Percentiles rank a stretch among this genome's conserved stretches.
phyloP scores from a whole-genome alignment of 2,888 invertebrate species.

The Abscondita cerata region DNA sequence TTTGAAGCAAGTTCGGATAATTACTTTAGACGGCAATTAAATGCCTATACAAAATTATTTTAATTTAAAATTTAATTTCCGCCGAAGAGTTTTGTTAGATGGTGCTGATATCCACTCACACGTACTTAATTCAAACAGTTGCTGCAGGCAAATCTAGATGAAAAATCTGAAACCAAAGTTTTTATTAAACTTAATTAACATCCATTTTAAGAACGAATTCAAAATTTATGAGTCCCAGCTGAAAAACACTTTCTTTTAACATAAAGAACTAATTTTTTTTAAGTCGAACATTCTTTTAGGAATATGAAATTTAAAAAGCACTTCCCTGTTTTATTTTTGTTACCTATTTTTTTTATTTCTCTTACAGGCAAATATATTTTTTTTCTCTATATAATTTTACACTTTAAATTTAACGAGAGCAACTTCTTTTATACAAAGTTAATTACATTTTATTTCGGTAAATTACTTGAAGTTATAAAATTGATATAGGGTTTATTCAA shows the following conservation, averaged over 20 bases:
- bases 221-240: conserved; percentile 40
- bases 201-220: conserved; percentile 43
- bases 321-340: conserved; percentile 11
- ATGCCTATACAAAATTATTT: conserved; percentile 56
- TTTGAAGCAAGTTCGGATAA: conserved; percentile 43
- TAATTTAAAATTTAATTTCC: conserved; percentile 53
- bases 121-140: conserved; percentile 44
- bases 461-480: background rate
- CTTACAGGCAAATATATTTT: background rate
- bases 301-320: conserved; percentile 9
- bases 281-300: conserved; percentile 9
- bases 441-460: conserved; percentile 2
- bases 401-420: conserved; percentile 1
- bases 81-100: conserved; percentile 37
- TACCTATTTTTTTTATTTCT: background rate
- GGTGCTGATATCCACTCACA: conserved; percentile 40
- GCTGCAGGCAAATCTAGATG: conserved; percentile 45
- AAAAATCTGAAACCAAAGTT: conserved; percentile 47
- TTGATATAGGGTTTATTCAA: background rate
- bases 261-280: conserved; percentile 8
- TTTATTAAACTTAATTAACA: conserved; percentile 48
- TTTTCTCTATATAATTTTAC: background rate
- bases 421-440: conserved; percentile 1
- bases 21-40: conserved; percentile 53
- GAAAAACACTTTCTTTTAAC: conserved; percentile 20